These are phyloP conservation scores for Arremon brunneinucha DNA, from an alignment of 2,797 vertebrate genomes.

Conservation along the genomic window DNA sequence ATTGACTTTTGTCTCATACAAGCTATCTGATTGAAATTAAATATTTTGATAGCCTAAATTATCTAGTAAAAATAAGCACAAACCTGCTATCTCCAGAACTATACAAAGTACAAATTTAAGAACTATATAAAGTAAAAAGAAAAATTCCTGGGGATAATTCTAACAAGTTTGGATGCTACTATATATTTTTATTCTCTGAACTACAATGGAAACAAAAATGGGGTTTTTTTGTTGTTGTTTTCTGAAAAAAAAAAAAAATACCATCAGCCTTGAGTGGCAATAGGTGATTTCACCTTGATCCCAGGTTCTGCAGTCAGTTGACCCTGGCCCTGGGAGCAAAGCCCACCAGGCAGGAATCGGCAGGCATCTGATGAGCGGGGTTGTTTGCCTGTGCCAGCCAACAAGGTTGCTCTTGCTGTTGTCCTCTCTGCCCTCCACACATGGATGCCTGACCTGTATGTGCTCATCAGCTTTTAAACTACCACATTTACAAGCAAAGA, in stretches of 20 bases:
- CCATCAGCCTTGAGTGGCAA: neutral
- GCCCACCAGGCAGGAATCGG: accelerated
- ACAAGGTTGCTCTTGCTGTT: neutral
- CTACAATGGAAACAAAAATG: neutral
- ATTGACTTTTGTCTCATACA: neutral
- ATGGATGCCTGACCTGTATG: neutral
- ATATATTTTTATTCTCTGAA: neutral
- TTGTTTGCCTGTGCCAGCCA: neutral
- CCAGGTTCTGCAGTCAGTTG: neutral
- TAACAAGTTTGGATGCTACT: neutral
- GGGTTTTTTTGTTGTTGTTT: accelerated
- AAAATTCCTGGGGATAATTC: neutral
- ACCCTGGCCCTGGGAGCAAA: neutral
- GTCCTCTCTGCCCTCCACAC: neutral
- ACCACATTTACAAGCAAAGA: neutral
- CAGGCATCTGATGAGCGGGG: neutral
- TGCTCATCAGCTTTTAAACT: neutral
- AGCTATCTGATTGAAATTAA: neutral
- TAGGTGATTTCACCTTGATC: neutral
- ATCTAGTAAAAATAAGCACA: neutral
- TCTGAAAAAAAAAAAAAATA: neutral
- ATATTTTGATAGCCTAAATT: neutral
- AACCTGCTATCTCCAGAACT: neutral
- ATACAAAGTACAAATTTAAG: neutral
- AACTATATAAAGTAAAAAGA: neutral